Evolutionary conservation across 1,140 invertebrate species (phyloP), one percentile per base, ranked within the genome.

Genomic region (Rhizoglyphus robini): DNA sequence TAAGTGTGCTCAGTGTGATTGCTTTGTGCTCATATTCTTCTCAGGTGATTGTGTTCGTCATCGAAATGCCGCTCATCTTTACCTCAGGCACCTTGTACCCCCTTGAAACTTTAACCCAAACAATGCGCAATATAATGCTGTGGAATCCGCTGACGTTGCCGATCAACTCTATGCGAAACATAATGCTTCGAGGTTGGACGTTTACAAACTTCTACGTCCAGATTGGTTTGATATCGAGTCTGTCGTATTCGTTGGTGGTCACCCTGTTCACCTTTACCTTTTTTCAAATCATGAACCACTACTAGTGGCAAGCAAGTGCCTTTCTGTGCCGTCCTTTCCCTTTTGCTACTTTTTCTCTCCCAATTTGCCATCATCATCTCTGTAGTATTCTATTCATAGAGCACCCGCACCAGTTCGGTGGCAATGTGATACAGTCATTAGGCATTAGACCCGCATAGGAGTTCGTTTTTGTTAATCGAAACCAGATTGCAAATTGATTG

Each of bases 71-170:
- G 91, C 91, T 0, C 90, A 91, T 72, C 83, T 96, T 13, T 82
- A 94, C 78, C 75, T 94, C 2, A 73, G 89, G 89, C 68, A 82
- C 87, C 18, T 79, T 94, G 20, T 95, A 90, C 90, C 90, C 90
- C 0, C 68, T 90, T 18, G 88, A 94, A 81, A 84, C 90, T 34
- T 95, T 96, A 87, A 91, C 91, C 1, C 81, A 81, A 48, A 80
- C 86, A 51, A 76, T 96, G 8, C 81, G 85, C 67, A 87, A 88
- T 72, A 81, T 96, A 31, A 87, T 88, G 1, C 83, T 87, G 51
- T 83, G 85, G 69, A 80, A 96, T 38, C 93, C 93, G 0, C 77
- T 95, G 49, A 96, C 93, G 0, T 81, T 92, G 72, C 89, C 91
- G 3, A 68, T 68, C 25, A 54, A 69, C 34, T 32, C 68, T 15